These are phyloP conservation scores for Dasyurus viverrinus DNA, from an alignment of 2,113 vertebrate genomes.

Conservation along the genomic window DNA sequence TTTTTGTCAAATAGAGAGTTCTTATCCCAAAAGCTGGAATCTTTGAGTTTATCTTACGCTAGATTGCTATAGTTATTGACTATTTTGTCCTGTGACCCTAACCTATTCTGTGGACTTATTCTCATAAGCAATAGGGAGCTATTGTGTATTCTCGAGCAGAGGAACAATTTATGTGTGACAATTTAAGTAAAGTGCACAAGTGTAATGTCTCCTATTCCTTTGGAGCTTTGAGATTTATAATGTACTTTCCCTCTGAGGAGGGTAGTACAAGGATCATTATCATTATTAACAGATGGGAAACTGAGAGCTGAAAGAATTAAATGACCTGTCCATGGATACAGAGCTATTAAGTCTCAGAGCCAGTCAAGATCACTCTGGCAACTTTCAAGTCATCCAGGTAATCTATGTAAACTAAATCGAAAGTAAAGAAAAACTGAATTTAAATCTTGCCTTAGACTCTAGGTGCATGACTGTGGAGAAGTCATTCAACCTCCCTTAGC, in stretches of 20 bases:
- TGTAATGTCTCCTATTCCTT: neutral
- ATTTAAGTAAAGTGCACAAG: neutral
- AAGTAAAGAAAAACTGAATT: neutral
- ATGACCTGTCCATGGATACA: neutral
- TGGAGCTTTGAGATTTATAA: neutral
- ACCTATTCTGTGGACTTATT: neutral
- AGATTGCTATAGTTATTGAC: too few relatives aligned
- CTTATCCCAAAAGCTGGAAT: too few relatives aligned
- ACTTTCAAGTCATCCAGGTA: neutral
- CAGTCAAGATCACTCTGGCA: neutral
- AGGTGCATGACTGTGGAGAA: neutral
- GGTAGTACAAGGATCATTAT: neutral
- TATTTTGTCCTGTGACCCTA: too few relatives aligned
- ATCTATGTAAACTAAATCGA: neutral
- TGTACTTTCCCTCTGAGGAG: neutral
- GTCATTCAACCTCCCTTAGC: neutral
- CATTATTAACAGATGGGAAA: neutral
- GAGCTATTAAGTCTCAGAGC: neutral
- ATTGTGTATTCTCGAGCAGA: neutral
- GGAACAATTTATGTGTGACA: neutral
- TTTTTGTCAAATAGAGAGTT: too few relatives aligned
- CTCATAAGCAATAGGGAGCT: neutral
- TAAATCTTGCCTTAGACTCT: neutral
- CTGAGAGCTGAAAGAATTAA: neutral
- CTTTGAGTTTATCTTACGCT: too few relatives aligned